Base-by-base conservation (phyloP, 2,888 invertebrate species). In the Apeira syringaria region DNA sequence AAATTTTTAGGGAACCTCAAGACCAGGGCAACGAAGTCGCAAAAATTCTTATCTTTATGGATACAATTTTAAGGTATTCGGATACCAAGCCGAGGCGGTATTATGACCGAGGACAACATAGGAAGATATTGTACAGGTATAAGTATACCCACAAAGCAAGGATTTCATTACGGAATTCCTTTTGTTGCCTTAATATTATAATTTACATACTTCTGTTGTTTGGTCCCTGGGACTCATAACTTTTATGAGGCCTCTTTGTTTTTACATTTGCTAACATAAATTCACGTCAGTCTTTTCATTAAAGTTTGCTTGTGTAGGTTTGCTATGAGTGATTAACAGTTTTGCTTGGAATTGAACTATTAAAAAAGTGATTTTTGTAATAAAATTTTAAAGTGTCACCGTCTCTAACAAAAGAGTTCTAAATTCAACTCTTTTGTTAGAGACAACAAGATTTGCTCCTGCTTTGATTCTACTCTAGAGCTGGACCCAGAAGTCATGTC, bases 41-140 rank as follows among this genome's bases (percentile, higher is more conserved):
- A 74, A 75, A 69, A 72, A 72, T 65, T 74, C 73, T 77, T 78
- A 78, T 77, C 77, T 79, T 77, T 76, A 79, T 68, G 66, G 64
- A 66, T 69, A 68, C 68, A 65, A 73, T 74, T 77, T 76, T 70
- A 74, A 72, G 74, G 75, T 73, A 69, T 74, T 69, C 71, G 59
- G 69, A 69, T 68, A 58, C 51, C 54, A 56, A 52, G 59, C 49
- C 50, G 59, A 52, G 59, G 57, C 58, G 58, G 62, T 62, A 64
- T 39, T 29, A 44, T 31, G 17, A 13, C 8, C 13, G 29, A 43
- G 24, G 25, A 32, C 32, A 40, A 44, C 39, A 36, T 46, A 40
- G 31, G 27, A 36, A 22, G 25, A 11, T 15, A 36, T 20, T 27
- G 12, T 28, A 37, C 9, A 59, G 58, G 7, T 57, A 59, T 49